Conservation (phyloP, 2,797 vertebrate genomes). For the Melanotaenia nigrans region DNA sequence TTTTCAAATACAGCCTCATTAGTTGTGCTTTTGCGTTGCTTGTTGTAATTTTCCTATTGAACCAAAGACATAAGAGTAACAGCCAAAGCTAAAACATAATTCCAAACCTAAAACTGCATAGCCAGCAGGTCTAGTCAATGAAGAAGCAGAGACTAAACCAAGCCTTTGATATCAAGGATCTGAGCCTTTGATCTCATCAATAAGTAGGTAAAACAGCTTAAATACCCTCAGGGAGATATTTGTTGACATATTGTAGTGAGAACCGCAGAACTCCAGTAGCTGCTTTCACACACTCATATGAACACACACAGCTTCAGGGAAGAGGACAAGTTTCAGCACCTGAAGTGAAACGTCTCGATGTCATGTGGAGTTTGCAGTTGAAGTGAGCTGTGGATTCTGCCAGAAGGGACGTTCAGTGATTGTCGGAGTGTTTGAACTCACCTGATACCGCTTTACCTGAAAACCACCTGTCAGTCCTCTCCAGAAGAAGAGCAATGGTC, state of each 20-base stretch:
- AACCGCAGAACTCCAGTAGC: slow-evolving; percentile 28
- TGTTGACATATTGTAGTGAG: slow-evolving; percentile 47
- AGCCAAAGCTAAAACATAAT: slow-evolving; percentile 36
- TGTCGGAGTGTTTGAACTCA: slow-evolving; percentile 61
- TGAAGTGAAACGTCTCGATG: slow-evolving; percentile 66
- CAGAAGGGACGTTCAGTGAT: slow-evolving; percentile 31
- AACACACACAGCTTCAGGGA: slow-evolving; percentile 47
- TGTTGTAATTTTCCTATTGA: slow-evolving; percentile 16
- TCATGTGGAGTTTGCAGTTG: slow-evolving; percentile 42
- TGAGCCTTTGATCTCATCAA: slow-evolving; percentile 54
- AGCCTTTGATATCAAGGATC: slow-evolving; percentile 60
- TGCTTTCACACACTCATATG: slow-evolving; percentile 38
- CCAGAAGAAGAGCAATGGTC: slow-evolving; percentile 55
- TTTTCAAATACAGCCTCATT: not conserved
- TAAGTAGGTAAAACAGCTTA: slow-evolving; percentile 53
- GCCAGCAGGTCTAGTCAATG: slow-evolving; percentile 49
- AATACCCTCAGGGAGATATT: slow-evolving; percentile 49
- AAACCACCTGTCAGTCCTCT: slow-evolving; percentile 60
- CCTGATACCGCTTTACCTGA: slow-evolving; percentile 69
- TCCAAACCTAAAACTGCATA: slow-evolving; percentile 29
- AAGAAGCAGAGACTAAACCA: slow-evolving; percentile 28
- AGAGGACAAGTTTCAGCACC: slow-evolving; percentile 59
- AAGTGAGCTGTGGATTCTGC: slow-evolving; percentile 37
- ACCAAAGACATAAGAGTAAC: slow-evolving; percentile 23
- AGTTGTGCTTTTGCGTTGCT: slow-evolving; percentile 1